Conservation (phyloP, 2,888 invertebrate species). For the Hoplodrina blanda region DNA sequence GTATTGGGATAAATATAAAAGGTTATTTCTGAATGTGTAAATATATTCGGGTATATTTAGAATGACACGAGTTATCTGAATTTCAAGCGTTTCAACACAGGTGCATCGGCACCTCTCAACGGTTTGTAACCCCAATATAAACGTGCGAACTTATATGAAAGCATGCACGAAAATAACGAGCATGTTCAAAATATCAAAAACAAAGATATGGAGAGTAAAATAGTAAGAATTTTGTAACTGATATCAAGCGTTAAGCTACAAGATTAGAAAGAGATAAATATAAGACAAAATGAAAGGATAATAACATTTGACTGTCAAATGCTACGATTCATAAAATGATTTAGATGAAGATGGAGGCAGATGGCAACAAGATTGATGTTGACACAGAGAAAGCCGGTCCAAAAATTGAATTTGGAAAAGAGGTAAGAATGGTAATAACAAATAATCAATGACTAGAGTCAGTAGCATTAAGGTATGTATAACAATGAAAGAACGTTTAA, state of each 20-base stretch:
- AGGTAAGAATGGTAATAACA: background rate
- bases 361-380: background rate
- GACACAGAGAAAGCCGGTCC: too few relatives aligned
- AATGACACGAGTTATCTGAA: constrained; percentile 64
- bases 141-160: constrained; percentile 37
- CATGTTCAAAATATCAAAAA: constrained; percentile 20
- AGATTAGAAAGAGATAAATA: background rate
- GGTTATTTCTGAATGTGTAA: constrained; percentile 57
- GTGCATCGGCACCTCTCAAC: constrained; percentile 58
- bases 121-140: constrained; percentile 47
- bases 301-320: background rate
- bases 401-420: too few relatives aligned
- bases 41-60: constrained; percentile 64
- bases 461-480: background rate
- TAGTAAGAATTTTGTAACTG: background rate
- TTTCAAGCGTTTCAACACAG: constrained; percentile 60
- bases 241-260: background rate
- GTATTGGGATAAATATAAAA: constrained; percentile 58
- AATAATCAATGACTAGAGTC: background rate
- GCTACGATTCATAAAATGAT: background rate
- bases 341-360: background rate
- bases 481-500: background rate
- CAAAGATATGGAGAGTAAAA: constrained; percentile 1
- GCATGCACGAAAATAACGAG: constrained; percentile 38
- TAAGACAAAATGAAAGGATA: background rate